Evolutionary conservation across 2,888 invertebrate genomes (phyloP).

Genomic region (Reticulitermes lucifugus): DNA sequence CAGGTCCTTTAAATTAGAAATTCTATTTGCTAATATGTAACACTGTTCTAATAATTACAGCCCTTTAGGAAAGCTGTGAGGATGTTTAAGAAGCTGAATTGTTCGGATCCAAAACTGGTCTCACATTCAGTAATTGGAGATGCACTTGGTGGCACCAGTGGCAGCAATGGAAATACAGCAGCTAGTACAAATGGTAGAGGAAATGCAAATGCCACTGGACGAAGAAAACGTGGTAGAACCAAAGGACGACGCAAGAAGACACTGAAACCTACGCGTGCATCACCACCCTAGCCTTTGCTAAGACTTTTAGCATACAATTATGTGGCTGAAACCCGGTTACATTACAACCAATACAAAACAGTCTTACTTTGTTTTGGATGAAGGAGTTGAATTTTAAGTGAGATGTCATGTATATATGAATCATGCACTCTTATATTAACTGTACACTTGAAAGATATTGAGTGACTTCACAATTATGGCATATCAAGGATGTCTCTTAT

Average conservation of each 20-base stretch:
- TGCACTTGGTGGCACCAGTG: constrained; percentile 41
- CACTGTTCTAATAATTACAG: constrained; percentile 55
- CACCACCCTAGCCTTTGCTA: constrained; percentile 1
- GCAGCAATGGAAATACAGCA: background rate
- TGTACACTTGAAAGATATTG: no score
- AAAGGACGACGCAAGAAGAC: constrained; percentile 46
- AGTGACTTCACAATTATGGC: no score
- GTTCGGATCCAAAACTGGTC: constrained; percentile 60
- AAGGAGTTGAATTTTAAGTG: no score
- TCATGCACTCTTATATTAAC: background rate
- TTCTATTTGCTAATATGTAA: background rate
- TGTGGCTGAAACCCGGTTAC: background rate
- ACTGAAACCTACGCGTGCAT: background rate
- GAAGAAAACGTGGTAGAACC: constrained; percentile 51
- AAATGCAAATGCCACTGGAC: constrained; percentile 16
- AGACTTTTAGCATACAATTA: background rate
- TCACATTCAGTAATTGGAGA: constrained; percentile 56
- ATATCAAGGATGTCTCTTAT: no score
- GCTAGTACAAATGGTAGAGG: constrained; percentile 14
- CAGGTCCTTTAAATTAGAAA: no score
- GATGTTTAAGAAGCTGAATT: constrained; percentile 62
- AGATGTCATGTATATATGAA: background rate
- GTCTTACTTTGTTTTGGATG: no score
- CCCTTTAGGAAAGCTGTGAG: constrained; percentile 62
- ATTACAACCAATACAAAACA: background rate